Base-by-base conservation (phyloP, 2,888 invertebrate genomes). In the Epinotia demarniana region DNA sequence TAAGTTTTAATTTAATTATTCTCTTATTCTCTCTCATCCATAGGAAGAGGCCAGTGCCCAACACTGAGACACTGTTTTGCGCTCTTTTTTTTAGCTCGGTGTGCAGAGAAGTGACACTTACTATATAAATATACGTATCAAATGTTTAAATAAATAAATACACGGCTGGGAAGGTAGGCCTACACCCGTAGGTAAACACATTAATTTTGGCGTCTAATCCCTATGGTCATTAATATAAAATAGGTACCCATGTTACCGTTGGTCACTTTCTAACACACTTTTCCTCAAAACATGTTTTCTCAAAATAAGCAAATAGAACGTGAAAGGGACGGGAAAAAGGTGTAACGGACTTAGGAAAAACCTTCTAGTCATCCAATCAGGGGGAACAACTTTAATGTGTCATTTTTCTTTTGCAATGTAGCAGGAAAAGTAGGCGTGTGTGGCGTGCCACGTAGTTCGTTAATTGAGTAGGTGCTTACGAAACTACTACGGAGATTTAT, bases 271-370 rank as follows among this genome's bases (percentile, higher is more conserved):
- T 27, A 33, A 53, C 53, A n/a, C n/a, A 66, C 55, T 53, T 66
- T 66, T 66, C 39, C 66, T 53, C 49, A 13, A 53, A 66, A 23
- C 66, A 55, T 53, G 49, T 64, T 64, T 64, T 27, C 33, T 55
- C 53, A 66, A 64, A 53, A 53, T 66, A 55, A 33, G 27, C 66
- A 66, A 23, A 66, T 53, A 66, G n/a, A 23, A 27, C 13, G 27
- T 18, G 53, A 55, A 66, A 53, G 12, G 66, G 33, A 66, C 53
- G 6, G 66, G 43, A 46, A 66, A 67, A 55, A 67, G 53, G 57
- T 57, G 57, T 33, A 67, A 39, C 27, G 39, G 12, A n/a, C 27
- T 67, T 57, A 39, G 33, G 66, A 55, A 67, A 67, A 67, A 19
- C 13, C 53, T 9, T 23, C 27, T 33, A 53, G 66, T 66, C 66